Conservation (phyloP, 2,888 invertebrate genomes). For the Tanytarsus gracilentus region DNA sequence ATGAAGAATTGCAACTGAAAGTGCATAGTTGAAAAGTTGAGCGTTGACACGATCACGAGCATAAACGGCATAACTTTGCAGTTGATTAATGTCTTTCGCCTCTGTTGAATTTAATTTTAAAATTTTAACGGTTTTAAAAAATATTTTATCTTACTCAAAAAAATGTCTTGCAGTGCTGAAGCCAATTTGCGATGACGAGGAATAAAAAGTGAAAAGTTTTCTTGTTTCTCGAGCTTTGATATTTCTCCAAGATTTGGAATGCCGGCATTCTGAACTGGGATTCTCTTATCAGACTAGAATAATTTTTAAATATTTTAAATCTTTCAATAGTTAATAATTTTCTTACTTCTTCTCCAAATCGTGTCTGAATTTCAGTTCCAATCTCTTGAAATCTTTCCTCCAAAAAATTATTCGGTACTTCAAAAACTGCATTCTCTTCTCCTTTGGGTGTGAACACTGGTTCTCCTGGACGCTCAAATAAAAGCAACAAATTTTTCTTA, state of each 20-base stretch:
- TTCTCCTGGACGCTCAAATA: constrained; percentile 68
- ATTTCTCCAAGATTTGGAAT: constrained; percentile 56
- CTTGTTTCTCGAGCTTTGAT: constrained; percentile 52
- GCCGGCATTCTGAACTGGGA: constrained; percentile 52
- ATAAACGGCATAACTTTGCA: constrained; percentile 57
- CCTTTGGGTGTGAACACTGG: constrained; percentile 71
- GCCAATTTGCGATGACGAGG: constrained; percentile 59
- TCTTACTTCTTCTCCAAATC: constrained; percentile 48
- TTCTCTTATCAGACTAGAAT: constrained; percentile 42
- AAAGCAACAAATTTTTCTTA: constrained; percentile 51
- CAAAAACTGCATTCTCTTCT: constrained; percentile 50
- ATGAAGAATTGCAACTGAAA: constrained; percentile 61
- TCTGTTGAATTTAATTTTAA: background rate
- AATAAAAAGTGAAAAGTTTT: constrained; percentile 63
- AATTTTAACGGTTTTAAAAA: background rate
- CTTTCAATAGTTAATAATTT: too few relatives aligned
- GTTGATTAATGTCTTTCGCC: constrained; percentile 44
- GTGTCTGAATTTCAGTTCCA: constrained; percentile 46
- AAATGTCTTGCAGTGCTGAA: constrained; percentile 56
- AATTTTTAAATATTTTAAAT: background rate
- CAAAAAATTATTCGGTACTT: constrained; percentile 54
- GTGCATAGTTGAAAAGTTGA: constrained; percentile 62
- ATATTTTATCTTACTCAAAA: constrained; percentile 55
- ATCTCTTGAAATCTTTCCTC: constrained; percentile 47
- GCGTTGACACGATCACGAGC: constrained; percentile 61